Evolutionary conservation across 2,888 invertebrate species (phyloP).

Genomic region (Nemotelus nigrinus): DNA sequence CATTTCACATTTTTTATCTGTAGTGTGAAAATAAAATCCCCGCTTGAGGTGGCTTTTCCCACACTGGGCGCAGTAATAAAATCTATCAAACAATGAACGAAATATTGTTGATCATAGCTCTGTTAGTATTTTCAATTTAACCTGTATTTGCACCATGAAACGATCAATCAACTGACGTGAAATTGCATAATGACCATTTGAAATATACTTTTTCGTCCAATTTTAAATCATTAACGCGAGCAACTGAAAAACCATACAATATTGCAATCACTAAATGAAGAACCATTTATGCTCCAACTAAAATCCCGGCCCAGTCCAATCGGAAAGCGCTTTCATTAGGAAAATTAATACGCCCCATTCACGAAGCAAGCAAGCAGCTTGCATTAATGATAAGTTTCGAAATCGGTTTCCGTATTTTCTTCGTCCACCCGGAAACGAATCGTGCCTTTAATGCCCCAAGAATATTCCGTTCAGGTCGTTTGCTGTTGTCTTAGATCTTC

Average conservation of each 20-base stretch:
- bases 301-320: not conserved
- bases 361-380: not conserved
- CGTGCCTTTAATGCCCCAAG: slow-evolving; percentile 13
- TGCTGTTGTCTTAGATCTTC: too few relatives aligned
- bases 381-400: not conserved
- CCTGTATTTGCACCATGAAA: too few relatives aligned
- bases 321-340: slow-evolving; percentile 29
- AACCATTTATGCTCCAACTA: not conserved
- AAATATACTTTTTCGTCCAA: not conserved
- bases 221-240: not conserved
- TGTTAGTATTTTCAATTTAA: too few relatives aligned
- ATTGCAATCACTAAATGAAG: too few relatives aligned
- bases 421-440: not conserved
- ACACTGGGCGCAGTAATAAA: too few relatives aligned
- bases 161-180: slow-evolving; percentile 29
- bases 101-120: too few relatives aligned
- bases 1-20: too few relatives aligned
- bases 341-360: slow-evolving; percentile 26
- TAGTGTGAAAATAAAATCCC: too few relatives aligned
- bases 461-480: too few relatives aligned
- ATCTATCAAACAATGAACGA: too few relatives aligned
- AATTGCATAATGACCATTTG: slow-evolving; percentile 6
- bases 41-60: too few relatives aligned
- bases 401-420: not conserved
- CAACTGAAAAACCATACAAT: not conserved